Evolutionary conservation across 1,140 invertebrate genomes (phyloP).

Genomic region (Pristionchus pacificus): DNA sequence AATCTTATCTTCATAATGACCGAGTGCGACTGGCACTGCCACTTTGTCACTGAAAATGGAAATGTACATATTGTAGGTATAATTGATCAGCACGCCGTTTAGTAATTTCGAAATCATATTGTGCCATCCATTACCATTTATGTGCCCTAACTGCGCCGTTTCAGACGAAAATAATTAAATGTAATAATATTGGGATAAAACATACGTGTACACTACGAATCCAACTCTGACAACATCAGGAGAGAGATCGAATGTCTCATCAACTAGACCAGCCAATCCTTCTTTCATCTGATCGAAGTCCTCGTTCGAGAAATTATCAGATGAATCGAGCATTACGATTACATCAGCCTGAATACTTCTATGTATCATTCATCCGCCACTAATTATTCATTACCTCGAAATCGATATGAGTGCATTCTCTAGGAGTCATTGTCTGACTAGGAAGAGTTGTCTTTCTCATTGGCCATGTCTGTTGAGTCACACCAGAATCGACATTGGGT

Average conservation of each 20-base stretch:
- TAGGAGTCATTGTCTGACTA: background rate
- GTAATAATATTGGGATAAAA: background rate
- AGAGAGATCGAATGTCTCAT: conserved; percentile 55
- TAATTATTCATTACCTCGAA: conserved; percentile 16
- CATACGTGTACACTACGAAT: conserved; percentile 51
- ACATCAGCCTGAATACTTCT: conserved; percentile 40
- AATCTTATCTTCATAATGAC: conserved; percentile 57
- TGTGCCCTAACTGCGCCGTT: too few relatives aligned
- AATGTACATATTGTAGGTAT: background rate
- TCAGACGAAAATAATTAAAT: conserved; percentile 8
- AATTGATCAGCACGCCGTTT: too few relatives aligned
- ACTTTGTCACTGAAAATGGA: conserved; percentile 49
- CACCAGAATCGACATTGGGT: background rate
- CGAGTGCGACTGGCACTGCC: conserved; percentile 52
- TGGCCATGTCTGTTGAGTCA: conserved; percentile 31
- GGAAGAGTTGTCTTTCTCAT: conserved; percentile 29
- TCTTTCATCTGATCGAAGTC: conserved; percentile 48
- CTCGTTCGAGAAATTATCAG: conserved; percentile 47
- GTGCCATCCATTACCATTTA: too few relatives aligned
- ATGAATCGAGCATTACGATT: conserved; percentile 50
- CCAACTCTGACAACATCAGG: conserved; percentile 55
- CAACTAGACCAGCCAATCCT: conserved; percentile 47
- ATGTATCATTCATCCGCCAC: background rate
- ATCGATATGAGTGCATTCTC: conserved; percentile 30
- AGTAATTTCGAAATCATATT: too few relatives aligned